Base-by-base conservation (phyloP, 2,113 vertebrate species). In the Mugil cephalus region DNA sequence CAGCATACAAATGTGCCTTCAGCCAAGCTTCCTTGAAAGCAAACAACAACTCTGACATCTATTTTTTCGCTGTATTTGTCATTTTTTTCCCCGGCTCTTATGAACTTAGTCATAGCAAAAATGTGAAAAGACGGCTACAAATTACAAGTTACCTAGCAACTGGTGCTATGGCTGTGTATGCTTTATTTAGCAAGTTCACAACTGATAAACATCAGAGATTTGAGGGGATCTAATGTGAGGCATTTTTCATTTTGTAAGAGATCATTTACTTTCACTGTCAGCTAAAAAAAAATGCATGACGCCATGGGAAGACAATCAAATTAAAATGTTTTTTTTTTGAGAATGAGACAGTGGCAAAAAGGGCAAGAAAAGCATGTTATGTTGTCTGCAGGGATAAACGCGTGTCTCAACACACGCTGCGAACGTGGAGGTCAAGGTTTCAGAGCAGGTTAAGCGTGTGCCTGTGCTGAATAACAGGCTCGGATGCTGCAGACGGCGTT, bases 141-240 rank as follows among this genome's bases (percentile, higher is more conserved):
- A 51, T 35, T 30, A 21, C 24, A 74, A 18, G 76, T 82, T 67
- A 67, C 71, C 72, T 67, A 82, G 81, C 81, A 83, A 79, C 71
- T 19, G 5, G 2, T 18, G 13, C 24, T 45, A 8, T 15, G 1
- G n/a, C 15, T 15, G 2, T 12, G 42, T 17, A 35, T 24, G 15
- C 14, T 10, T n/a, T 38, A 76, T 58, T 50, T 19, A 65, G 39
- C 5, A 18, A 42, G 30, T 54, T 70, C 11, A 40, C 19, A 9
- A 21, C 7, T 4, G 13, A 15, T 10, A 35, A 47, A 48, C 56
- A 40, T 1, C 7, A 35, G 36, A 21, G 34, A 30, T 40, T 66
- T 14, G 34, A 52, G 59, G 17, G 21, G 30, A 12, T 69, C 13
- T 30, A 42, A 69, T 34, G 15, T 51, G 43, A 66, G 67, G 69